phyloP scores from a whole-genome alignment of 2,797 vertebrate genomes.

The Gymnothorax reevesii region DNA sequence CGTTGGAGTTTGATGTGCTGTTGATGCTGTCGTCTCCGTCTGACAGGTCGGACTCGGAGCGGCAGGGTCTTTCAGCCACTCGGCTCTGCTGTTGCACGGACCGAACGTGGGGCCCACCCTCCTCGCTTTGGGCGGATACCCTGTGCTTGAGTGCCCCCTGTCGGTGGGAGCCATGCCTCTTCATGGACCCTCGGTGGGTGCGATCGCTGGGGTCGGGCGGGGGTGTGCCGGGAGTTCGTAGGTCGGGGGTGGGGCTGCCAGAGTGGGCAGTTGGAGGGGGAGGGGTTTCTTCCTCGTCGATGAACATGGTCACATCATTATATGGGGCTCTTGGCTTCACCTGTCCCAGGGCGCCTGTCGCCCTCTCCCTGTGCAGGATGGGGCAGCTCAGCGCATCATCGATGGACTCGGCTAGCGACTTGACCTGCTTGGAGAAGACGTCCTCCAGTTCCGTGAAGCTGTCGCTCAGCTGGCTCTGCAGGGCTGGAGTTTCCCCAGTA shows the following conservation, averaged over 20 bases:
- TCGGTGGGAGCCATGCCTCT: constrained; percentile 78
- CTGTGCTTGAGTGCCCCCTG: constrained; percentile 88
- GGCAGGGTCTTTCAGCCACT: constrained; percentile 90
- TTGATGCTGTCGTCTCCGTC: constrained; percentile 97
- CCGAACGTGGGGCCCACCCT: constrained; percentile 77
- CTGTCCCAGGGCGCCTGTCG: constrained; percentile 71
- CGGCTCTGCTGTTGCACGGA: constrained; percentile 81
- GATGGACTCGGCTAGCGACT: constrained; percentile 93
- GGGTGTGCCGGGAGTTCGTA: constrained; percentile 84
- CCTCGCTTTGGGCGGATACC: constrained; percentile 81
- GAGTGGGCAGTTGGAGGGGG: constrained; percentile 83
- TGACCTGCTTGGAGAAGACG: constrained; percentile 93
- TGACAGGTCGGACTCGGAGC: constrained; percentile 94
- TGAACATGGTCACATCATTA: constrained; percentile 92
- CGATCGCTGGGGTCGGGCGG: constrained; percentile 89
- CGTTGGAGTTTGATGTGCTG: constrained; percentile 98
- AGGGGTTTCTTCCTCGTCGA: constrained; percentile 92
- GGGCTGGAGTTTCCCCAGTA: constrained; percentile 72
- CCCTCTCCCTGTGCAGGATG: constrained; percentile 79
- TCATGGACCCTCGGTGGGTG: constrained; percentile 82
- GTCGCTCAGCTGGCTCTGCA: constrained; percentile 82
- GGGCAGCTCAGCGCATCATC: constrained; percentile 95
- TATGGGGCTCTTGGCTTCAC: constrained; percentile 79
- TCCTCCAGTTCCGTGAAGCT: constrained; percentile 96
- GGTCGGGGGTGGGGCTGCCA: constrained; percentile 70